A percentile compares a stretch with the other conserved stretches of the same genome.
These are phyloP conservation scores for Pantherophis vulpinus DNA, from an alignment of 2,797 vertebrate genomes.

Conservation along the genomic window DNA sequence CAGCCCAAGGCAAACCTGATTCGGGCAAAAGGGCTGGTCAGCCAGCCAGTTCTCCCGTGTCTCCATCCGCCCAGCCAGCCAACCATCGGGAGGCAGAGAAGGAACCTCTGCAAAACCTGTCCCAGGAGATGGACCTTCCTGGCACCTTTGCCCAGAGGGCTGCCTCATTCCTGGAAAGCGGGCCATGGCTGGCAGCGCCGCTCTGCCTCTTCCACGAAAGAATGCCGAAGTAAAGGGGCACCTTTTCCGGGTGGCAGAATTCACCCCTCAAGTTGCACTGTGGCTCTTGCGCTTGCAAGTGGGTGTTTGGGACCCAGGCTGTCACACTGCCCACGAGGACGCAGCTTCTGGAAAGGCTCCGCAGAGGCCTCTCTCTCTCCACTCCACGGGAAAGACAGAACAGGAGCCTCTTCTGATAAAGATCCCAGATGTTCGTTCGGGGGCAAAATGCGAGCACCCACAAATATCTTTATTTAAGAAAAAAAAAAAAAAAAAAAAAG, in stretches of 20 bases:
- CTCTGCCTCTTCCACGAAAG: neutral
- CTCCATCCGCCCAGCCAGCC: neutral
- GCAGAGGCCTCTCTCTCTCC: neutral
- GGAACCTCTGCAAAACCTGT: neutral
- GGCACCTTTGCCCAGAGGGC: neutral
- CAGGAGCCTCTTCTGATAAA: neutral
- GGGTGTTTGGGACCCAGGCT: neutral
- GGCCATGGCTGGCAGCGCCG: neutral
- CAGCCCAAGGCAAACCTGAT: neutral
- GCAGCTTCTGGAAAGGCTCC: neutral
- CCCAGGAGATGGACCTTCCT: neutral
- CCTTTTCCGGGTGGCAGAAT: neutral
- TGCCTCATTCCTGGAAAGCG: neutral
- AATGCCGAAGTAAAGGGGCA: accelerated
- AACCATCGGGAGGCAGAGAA: neutral
- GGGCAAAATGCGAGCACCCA: neutral
- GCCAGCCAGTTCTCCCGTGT: neutral
- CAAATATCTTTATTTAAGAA: neutral
- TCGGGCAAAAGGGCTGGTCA: neutral
- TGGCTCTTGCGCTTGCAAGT: neutral
- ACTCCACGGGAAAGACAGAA: neutral
- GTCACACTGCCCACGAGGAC: neutral
- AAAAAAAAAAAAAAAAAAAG: too few species aligned
- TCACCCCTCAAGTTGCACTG: neutral
- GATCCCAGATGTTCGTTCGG: neutral